Evolutionary conservation across 2,888 invertebrate genomes (phyloP).

Genomic region (Chrysolina americana): DNA sequence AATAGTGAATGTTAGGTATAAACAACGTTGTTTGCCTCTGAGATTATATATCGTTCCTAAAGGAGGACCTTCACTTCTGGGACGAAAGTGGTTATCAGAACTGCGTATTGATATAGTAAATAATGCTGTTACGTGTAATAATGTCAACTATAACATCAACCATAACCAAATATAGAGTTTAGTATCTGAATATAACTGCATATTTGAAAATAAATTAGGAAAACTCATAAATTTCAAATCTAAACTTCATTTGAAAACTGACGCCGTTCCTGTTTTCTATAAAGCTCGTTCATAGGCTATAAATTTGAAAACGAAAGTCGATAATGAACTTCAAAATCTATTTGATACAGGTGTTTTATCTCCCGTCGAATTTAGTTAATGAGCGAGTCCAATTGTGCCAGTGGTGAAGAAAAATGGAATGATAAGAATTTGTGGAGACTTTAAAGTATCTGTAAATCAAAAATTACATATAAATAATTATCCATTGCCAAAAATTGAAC

Average conservation of each 20-base stretch:
- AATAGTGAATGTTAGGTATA: not conserved
- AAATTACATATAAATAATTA: slow-evolving; percentile 1
- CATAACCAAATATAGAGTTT: not conserved
- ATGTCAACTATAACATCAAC: not conserved
- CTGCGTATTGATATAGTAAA: not conserved
- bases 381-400: not conserved
- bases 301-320: not conserved
- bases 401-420: slow-evolving; percentile 1
- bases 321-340: not conserved
- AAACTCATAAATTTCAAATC: not conserved
- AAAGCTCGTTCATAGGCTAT: not conserved
- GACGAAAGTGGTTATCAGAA: not conserved
- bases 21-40: not conserved
- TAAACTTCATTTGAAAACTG: not conserved
- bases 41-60: too few species aligned
- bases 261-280: not conserved
- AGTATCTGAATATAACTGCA: not conserved
- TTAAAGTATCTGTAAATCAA: not conserved
- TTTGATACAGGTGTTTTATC: not conserved
- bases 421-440: not conserved
- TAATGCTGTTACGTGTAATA: not conserved
- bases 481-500: not conserved
- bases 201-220: not conserved
- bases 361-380: not conserved
- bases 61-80: not conserved